Evolutionary conservation across 2,888 invertebrate genomes (phyloP).

Genomic region (Drosophila diplacantha): DNA sequence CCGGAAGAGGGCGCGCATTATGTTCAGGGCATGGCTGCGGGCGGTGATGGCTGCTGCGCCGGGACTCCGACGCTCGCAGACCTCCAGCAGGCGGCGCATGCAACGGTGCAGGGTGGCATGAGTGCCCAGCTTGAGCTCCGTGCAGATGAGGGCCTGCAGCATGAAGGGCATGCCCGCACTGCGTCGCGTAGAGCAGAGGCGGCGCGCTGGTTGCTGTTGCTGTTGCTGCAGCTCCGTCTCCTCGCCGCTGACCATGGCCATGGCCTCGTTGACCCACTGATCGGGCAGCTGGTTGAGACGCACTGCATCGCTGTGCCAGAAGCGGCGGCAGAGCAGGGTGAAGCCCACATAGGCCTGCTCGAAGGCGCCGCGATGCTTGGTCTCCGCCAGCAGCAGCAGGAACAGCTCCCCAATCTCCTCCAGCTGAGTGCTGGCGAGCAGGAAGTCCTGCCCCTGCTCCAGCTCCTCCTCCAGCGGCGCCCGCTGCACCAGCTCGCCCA

Average conservation of each 20-base stretch:
- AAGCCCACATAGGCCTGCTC: conserved; percentile 96
- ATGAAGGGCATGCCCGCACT: conserved; percentile 97
- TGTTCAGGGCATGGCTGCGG: conserved; percentile 90
- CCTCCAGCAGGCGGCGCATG: conserved; percentile 80
- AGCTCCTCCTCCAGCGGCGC: conserved; percentile 77
- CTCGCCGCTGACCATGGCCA: conserved; percentile 79
- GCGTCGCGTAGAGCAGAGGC: conserved; percentile 89
- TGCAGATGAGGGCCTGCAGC: conserved; percentile 86
- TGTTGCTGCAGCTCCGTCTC: not conserved
- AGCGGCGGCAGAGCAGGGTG: conserved; percentile 83
- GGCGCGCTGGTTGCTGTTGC: conserved; percentile 58
- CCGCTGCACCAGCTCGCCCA: conserved; percentile 82
- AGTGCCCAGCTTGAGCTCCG: conserved; percentile 83
- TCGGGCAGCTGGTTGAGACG: conserved; percentile 81
- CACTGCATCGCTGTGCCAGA: conserved; percentile 79
- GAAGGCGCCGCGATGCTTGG: conserved; percentile 97
- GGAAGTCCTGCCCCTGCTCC: conserved; percentile 29
- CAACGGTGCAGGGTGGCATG: conserved; percentile 81
- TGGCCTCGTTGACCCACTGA: conserved; percentile 82
- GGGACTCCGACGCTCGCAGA: conserved; percentile 47
- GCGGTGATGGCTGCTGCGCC: conserved; percentile 63
- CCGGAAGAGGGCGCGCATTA: conserved; percentile 88
- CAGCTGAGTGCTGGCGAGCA: conserved; percentile 78
- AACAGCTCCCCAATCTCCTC: conserved; percentile 83
- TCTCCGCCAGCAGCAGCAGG: conserved; percentile 83